phyloP scores from a whole-genome alignment of 2,888 invertebrate species.

The Bembecia ichneumoniformis region DNA sequence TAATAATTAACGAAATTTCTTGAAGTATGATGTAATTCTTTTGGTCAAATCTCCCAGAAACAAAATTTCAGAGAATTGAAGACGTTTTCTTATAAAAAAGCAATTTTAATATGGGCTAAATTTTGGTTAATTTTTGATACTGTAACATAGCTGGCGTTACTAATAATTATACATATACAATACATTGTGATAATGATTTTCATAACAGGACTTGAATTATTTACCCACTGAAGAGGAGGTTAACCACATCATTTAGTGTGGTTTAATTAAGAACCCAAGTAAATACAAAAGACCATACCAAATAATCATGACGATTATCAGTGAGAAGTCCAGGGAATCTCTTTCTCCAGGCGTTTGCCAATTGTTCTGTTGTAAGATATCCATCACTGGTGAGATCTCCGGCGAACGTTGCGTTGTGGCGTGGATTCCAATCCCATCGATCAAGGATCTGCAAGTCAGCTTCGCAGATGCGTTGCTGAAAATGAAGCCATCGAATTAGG shows the following conservation, averaged over 20 bases:
- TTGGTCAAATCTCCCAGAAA: too few relatives aligned
- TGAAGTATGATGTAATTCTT: too few relatives aligned
- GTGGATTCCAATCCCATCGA: slow-evolving; percentile 77
- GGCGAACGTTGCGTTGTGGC: slow-evolving; percentile 71
- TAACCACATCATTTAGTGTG: background rate
- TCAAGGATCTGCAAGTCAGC: slow-evolving; percentile 77
- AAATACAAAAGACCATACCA: slow-evolving; percentile 43
- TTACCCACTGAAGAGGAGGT: background rate
- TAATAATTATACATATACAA: too few relatives aligned
- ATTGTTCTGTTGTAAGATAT: slow-evolving; percentile 75
- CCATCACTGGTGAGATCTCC: slow-evolving; percentile 75
- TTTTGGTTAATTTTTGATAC: background rate
- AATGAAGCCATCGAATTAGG: background rate
- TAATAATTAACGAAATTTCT: too few relatives aligned
- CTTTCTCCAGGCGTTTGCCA: slow-evolving; percentile 78
- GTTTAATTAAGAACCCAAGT: background rate
- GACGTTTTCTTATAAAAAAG: too few relatives aligned
- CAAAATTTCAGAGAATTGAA: background rate
- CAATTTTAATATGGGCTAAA: too few relatives aligned
- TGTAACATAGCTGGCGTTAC: background rate
- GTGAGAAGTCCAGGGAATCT: slow-evolving; percentile 76
- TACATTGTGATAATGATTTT: too few relatives aligned
- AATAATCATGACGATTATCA: slow-evolving; percentile 64
- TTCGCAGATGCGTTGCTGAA: slow-evolving; percentile 74
- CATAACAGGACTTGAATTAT: too few relatives aligned